Evolutionary conservation across 2,888 invertebrate species (phyloP).

Genomic region (Athalia rosae): DNA sequence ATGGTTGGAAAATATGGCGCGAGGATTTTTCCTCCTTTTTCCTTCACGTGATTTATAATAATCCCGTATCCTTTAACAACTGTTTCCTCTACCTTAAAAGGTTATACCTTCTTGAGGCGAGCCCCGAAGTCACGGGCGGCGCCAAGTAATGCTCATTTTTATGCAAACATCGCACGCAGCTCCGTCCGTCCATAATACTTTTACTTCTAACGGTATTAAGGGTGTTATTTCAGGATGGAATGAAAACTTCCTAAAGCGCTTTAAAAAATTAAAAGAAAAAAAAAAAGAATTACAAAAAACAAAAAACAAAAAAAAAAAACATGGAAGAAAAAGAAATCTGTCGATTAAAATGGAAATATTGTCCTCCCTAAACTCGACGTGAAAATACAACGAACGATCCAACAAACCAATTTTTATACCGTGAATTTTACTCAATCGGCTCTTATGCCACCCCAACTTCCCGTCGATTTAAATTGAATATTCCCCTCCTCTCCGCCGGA

Average conservation of each 20-base stretch:
- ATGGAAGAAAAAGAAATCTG: slow-evolving; percentile 16
- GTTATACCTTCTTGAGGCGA: slow-evolving; percentile 15
- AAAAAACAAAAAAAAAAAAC: no score
- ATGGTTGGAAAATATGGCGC: slow-evolving; percentile 14
- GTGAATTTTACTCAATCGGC: not conserved
- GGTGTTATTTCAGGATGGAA: slow-evolving; percentile 33
- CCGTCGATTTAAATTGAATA: slow-evolving; percentile 5
- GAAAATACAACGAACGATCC: slow-evolving; percentile 15
- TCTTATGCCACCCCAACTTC: not conserved
- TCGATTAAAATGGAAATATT: slow-evolving; percentile 43
- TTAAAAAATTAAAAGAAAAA: not conserved
- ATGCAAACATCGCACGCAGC: slow-evolving; percentile 34
- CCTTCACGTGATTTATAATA: slow-evolving; percentile 21
- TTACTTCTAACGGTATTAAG: slow-evolving; percentile 35
- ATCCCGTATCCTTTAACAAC: slow-evolving; percentile 25
- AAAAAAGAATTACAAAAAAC: not conserved
- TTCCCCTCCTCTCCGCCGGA: not conserved
- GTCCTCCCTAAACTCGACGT: not conserved
- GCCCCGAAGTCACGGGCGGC: slow-evolving; percentile 36
- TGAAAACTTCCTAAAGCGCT: slow-evolving; percentile 28
- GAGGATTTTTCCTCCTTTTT: slow-evolving; percentile 7
- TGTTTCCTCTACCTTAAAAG: slow-evolving; percentile 19
- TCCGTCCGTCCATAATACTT: slow-evolving; percentile 39
- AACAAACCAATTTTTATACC: slow-evolving; percentile 5
- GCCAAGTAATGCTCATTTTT: slow-evolving; percentile 40